These are phyloP conservation scores for Notocelia uddmanniana DNA, from an alignment of 2,888 invertebrate species.

Conservation along the genomic window DNA sequence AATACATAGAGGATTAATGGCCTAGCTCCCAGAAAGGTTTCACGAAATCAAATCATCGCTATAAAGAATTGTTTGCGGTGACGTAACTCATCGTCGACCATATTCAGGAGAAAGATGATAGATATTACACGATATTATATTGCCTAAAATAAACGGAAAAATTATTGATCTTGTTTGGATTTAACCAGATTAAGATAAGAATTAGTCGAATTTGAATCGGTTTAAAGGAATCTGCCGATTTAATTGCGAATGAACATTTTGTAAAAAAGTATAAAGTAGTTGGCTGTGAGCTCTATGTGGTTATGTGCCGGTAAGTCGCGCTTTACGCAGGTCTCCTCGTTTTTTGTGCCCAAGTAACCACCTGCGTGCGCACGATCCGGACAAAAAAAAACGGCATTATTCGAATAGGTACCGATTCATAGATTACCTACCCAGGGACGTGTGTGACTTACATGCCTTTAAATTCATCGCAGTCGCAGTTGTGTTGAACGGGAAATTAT, in stretches of 20 bases:
- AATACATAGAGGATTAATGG: constrained; percentile 19
- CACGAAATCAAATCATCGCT: not conserved
- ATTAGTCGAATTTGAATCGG: not conserved
- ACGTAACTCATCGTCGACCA: not conserved
- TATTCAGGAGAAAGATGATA: not conserved
- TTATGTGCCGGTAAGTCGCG: constrained; percentile 47
- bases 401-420: constrained; percentile 66
- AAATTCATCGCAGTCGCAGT: constrained; percentile 30
- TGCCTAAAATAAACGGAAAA: not conserved
- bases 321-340: constrained; percentile 64
- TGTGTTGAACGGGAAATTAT: constrained; percentile 8
- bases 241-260: not conserved
- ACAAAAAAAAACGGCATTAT: constrained; percentile 71
- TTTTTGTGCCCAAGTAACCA: constrained; percentile 53
- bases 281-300: constrained; percentile 8
- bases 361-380: constrained; percentile 79
- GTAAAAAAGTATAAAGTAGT: constrained; percentile 6
- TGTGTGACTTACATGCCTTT: constrained; percentile 51
- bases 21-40: constrained; percentile 6
- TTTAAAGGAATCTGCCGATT: not conserved
- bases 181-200: not conserved
- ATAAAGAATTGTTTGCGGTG: not conserved
- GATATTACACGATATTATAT: not conserved
- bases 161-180: not conserved
- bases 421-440: constrained; percentile 61